Evolutionary conservation across 2,797 vertebrate genomes (phyloP), one percentile per base, ranked within the genome.

Genomic region (Chelon auratus): DNA sequence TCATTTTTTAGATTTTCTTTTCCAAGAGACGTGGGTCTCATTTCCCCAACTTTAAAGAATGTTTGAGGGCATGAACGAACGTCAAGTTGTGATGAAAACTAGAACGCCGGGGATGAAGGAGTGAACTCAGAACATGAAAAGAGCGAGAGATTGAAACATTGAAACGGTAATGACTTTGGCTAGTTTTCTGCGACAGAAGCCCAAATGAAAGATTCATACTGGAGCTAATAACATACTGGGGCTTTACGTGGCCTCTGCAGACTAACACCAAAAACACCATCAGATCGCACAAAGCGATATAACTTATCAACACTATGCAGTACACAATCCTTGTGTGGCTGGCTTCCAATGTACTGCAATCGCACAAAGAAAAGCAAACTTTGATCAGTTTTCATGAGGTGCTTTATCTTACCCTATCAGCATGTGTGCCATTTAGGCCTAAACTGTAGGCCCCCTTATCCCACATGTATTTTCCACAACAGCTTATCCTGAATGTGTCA

Each of bases 21-120:
- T 73, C 50, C 65, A 65, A 60, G 65, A 78, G 62, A 75, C 22
- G 4, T 75, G 61, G 62, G 72, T 77, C 76, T 91, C 75, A 88
- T 91, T 87, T 89, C 86, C 80, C 69, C 26, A 78, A 89, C 81
- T 92, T 88, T 83, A 75, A 90, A 90, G 63, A 73, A 66, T 79
- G 80, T 88, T 89, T 86, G 75, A 89, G 87, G 89, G 77, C 79
- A 87, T 90, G 83, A 85, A 79, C 77, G 68, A 77, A 85, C 84
- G 86, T 88, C 68, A 89, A 86, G 84, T 83, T 86, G 81, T 87
- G 87, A 91, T 91, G 89, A 89, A 91, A 92, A 91, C 90, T 86
- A 80, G 74, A 84, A 86, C 51, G 43, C 48, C 4, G 52, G 75
- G 80, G 72, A 88, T 83, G 78, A 83, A 84, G 75, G 57, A 81